Evolutionary conservation across 92 coral and sea anemone genomes (phyloP).

Genomic region (Zoanthus sansibaricus): DNA sequence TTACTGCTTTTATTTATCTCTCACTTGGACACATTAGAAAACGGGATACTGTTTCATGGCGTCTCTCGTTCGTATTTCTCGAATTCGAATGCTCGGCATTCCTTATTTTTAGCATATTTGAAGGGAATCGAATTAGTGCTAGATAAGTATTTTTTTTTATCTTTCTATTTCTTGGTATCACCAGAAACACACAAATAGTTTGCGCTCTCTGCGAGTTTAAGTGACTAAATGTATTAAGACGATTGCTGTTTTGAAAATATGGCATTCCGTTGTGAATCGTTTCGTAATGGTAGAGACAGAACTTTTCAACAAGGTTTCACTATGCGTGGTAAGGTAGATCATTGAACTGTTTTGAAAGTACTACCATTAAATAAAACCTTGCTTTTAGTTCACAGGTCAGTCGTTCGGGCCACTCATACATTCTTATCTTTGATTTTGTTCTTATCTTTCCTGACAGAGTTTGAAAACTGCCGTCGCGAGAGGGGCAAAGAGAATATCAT

Average conservation of each 20-base stretch:
- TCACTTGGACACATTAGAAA: not conserved
- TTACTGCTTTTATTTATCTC: slow-evolving; percentile 15
- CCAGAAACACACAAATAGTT: not conserved
- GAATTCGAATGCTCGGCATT: slow-evolving; percentile 28
- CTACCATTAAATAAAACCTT: slow-evolving; percentile 5
- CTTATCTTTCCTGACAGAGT: slow-evolving; percentile 37
- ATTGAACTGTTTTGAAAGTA: not conserved
- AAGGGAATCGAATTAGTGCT: not conserved
- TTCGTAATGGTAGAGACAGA: slow-evolving; percentile 15
- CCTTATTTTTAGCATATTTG: slow-evolving; percentile 1
- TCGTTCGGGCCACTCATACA: slow-evolving; percentile 5
- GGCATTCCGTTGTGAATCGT: slow-evolving; percentile 33
- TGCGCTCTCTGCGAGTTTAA: not conserved
- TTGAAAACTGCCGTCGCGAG: slow-evolving; percentile 27
- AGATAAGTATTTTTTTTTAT: slow-evolving; percentile 17
- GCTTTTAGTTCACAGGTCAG: slow-evolving; percentile 30
- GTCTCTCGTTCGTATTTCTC: slow-evolving; percentile 14
- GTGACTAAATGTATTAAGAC: not conserved
- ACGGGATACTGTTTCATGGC: slow-evolving; percentile 33
- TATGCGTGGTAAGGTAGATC: slow-evolving; percentile 31
- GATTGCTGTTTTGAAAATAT: slow-evolving; percentile 13
- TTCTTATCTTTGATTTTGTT: slow-evolving; percentile 20
- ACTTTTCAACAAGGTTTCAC: slow-evolving; percentile 28
- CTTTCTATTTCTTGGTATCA: not conserved
- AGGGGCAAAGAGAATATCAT: slow-evolving; percentile 40